These are phyloP conservation scores for Phrynocephalus versicolor DNA, from an alignment of 2,113 vertebrate genomes.

Conservation along the genomic window DNA sequence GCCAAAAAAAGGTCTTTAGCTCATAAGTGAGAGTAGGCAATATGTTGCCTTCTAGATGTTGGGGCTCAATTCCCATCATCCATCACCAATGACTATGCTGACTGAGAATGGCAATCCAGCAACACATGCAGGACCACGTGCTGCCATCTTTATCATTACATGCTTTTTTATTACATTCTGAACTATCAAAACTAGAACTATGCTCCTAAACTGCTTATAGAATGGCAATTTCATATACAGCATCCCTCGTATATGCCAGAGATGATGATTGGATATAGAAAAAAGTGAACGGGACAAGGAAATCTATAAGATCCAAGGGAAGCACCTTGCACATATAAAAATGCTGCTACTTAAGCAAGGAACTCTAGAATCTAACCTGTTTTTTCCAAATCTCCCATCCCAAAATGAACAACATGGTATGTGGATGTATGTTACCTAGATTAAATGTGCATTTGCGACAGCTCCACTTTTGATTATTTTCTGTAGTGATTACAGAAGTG, in stretches of 20 bases:
- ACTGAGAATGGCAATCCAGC: background rate
- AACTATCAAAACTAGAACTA: background rate
- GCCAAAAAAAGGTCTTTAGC: background rate
- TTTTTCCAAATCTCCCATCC: background rate
- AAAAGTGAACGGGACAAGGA: background rate
- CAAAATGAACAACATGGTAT: background rate
- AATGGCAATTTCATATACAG: background rate
- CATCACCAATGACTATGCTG: too few species aligned
- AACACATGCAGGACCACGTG: background rate
- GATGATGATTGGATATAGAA: background rate
- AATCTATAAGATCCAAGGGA: background rate
- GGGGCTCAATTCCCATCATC: too few species aligned
- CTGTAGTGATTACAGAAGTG: background rate
- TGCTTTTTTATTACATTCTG: background rate
- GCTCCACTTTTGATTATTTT: background rate
- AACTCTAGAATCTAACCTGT: background rate
- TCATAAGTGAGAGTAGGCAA: too few species aligned
- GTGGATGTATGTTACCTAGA: background rate
- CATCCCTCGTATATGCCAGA: background rate
- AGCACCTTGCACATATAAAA: background rate
- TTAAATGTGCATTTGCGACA: slow-evolving; percentile 14
- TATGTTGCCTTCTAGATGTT: too few species aligned
- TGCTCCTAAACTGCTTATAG: background rate
- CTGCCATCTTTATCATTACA: background rate
- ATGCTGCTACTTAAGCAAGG: background rate